A percentile compares a stretch with the other conserved stretches of the same genome.
phyloP scores from a whole-genome alignment of 1,140 invertebrate species.

The Atopsyche davidsoni region DNA sequence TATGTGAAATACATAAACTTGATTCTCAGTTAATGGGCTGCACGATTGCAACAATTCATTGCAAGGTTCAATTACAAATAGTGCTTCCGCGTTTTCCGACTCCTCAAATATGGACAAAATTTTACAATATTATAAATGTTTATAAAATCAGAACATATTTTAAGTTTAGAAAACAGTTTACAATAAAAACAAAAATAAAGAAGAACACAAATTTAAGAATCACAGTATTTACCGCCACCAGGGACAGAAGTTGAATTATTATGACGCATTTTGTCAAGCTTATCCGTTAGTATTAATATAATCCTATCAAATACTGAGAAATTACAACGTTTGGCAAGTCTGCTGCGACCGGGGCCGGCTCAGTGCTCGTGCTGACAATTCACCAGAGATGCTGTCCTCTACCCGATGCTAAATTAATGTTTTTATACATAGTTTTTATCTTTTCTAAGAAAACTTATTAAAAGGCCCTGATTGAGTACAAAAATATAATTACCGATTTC shows the following conservation, averaged over 20 bases:
- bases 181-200: conserved; percentile 9
- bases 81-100: neutral
- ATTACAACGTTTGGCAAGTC: conserved; percentile 21
- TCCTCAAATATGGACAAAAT: neutral
- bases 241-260: neutral
- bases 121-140: conserved; percentile 3
- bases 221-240: conserved; percentile 9
- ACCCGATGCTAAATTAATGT: no score
- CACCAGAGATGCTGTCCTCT: no score
- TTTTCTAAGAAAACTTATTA: no score
- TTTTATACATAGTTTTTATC: no score
- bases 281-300: conserved; percentile 13
- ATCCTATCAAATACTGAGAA: conserved; percentile 12
- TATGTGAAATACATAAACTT: conserved; percentile 22
- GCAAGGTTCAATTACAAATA: no score
- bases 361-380: no score
- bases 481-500: no score
- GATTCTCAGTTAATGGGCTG: no score
- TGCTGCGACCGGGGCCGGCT: no score
- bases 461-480: no score
- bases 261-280: conserved; percentile 12
- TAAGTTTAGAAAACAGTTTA: conserved; percentile 5
- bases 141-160: conserved; percentile 6
- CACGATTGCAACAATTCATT: no score
- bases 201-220: conserved; percentile 14